Percentiles rank a stretch among this genome's conserved stretches.
phyloP scores from a whole-genome alignment of 2,888 invertebrate genomes.

The Drosophila incognita region DNA sequence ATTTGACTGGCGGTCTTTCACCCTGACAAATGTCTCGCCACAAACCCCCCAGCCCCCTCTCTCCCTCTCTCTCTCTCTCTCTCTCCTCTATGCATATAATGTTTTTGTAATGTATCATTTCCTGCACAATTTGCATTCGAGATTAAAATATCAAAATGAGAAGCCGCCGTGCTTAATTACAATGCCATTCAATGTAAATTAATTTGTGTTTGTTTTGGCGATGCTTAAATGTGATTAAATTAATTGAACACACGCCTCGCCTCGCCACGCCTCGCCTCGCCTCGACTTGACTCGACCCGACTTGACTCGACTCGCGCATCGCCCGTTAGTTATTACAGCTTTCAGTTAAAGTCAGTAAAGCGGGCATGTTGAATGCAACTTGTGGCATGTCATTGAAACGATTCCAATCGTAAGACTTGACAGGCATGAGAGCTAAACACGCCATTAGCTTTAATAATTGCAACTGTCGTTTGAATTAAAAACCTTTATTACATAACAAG shows the following conservation, averaged over 20 bases:
- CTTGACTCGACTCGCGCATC: background rate
- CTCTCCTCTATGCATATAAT: background rate
- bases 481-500: background rate
- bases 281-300: background rate
- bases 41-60: background rate
- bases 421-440: constrained; percentile 21
- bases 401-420: constrained; percentile 27
- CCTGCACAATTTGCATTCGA: constrained; percentile 70
- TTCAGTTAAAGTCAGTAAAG: constrained; percentile 1
- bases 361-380: constrained; percentile 16
- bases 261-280: background rate
- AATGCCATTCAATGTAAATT: constrained; percentile 70
- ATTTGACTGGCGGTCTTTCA: constrained; percentile 54
- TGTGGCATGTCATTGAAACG: constrained; percentile 28
- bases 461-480: background rate
- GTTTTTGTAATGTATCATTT: constrained; percentile 71
- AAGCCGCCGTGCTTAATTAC: constrained; percentile 67
- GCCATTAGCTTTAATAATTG: constrained; percentile 13
- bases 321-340: constrained; percentile 9
- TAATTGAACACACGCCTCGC: constrained; percentile 54
- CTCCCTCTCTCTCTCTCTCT: no score
- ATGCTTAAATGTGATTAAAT: constrained; percentile 63
- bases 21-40: constrained; percentile 18
- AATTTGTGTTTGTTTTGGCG: constrained; percentile 55
- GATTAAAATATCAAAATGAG: constrained; percentile 72